phyloP scores from a whole-genome alignment of 2,113 vertebrate species.

The Tinamus guttatus region DNA sequence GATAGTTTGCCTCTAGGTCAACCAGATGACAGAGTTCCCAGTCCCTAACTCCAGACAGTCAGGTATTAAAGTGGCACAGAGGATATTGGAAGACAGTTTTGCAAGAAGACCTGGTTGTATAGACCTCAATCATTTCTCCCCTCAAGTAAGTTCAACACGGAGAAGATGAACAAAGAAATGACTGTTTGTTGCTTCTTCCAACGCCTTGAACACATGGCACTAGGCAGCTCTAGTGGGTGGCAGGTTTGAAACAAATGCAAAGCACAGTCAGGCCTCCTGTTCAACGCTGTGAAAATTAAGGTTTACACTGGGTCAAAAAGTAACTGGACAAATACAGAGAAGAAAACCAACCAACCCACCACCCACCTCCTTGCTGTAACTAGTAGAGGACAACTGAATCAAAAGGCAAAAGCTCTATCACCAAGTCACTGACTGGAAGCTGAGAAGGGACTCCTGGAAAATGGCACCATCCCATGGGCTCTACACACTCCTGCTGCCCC shows the following conservation, averaged over 20 bases:
- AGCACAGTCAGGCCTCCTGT: background rate
- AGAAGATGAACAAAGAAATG: background rate
- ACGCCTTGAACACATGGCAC: background rate
- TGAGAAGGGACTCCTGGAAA: background rate
- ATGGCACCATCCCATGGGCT: background rate
- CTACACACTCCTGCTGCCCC: background rate
- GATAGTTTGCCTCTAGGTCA: background rate
- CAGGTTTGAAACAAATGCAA: background rate
- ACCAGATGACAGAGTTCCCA: background rate
- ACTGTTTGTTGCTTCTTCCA: background rate
- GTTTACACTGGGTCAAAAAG: background rate
- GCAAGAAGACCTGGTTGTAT: rapidly evolving
- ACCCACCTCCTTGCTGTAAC: background rate
- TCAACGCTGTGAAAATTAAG: background rate
- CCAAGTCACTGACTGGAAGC: background rate
- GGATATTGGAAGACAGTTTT: background rate
- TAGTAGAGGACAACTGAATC: background rate
- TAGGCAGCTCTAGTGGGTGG: background rate
- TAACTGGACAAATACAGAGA: background rate
- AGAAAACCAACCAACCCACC: background rate
- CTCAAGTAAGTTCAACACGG: background rate
- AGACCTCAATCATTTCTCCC: too few species aligned
- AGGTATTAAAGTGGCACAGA: background rate
- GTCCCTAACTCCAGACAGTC: background rate
- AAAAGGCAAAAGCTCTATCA: background rate